Percentiles rank a stretch among this genome's conserved stretches.
These are phyloP conservation scores for Pterostichus madidus DNA, from an alignment of 2,888 invertebrate genomes.

Conservation along the genomic window DNA sequence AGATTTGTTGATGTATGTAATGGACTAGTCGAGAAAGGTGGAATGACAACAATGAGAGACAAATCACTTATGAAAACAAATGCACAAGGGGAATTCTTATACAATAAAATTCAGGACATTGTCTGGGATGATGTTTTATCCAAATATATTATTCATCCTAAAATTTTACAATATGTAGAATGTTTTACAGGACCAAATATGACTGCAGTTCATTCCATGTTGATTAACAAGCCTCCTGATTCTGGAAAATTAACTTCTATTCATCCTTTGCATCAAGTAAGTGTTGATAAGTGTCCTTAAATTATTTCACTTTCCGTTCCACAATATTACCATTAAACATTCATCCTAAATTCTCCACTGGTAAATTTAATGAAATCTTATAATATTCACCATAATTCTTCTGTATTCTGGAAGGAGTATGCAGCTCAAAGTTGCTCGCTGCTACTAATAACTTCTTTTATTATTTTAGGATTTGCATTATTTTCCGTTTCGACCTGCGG, in stretches of 20 bases:
- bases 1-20: conserved; percentile 86
- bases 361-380: not conserved
- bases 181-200: conserved; percentile 87
- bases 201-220: conserved; percentile 90
- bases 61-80: conserved; percentile 81
- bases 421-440: too few relatives aligned
- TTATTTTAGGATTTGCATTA: conserved; percentile 85
- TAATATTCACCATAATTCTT: too few relatives aligned
- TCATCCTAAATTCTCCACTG: too few relatives aligned
- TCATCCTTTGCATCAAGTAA: conserved; percentile 86
- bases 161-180: conserved; percentile 84
- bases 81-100: conserved; percentile 82
- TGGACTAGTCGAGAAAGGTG: conserved; percentile 79
- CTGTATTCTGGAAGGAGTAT: too few relatives aligned
- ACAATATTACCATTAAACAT: not conserved
- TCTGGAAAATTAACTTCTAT: conserved; percentile 80
- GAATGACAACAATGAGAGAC: conserved; percentile 83
- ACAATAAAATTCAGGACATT: conserved; percentile 90
- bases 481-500: conserved; percentile 88
- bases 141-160: conserved; percentile 82
- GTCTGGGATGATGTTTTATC: conserved; percentile 86
- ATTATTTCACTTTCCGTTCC: too few relatives aligned
- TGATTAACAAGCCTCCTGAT: conserved; percentile 94
- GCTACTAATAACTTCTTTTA: not conserved
- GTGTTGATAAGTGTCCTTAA: not conserved